Evolutionary conservation across 2,888 invertebrate genomes (phyloP).

Genomic region (Meta bourneti): DNA sequence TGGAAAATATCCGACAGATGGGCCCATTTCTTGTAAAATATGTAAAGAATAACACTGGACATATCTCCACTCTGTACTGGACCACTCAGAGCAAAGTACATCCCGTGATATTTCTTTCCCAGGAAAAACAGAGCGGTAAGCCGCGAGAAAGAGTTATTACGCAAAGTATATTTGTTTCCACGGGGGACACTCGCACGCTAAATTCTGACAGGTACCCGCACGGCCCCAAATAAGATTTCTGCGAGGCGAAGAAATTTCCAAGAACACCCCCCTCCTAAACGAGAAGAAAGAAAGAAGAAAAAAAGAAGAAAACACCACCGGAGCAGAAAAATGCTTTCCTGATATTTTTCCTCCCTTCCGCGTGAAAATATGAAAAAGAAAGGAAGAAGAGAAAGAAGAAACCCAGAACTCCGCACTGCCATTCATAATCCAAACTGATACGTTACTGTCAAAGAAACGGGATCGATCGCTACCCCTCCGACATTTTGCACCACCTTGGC

Average conservation of each 20-base stretch:
- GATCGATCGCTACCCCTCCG: constrained; percentile 2
- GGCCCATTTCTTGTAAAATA: too few species aligned
- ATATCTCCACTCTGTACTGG: too few species aligned
- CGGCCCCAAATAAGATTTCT: not conserved
- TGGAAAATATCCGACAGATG: too few species aligned
- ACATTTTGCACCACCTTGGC: constrained; percentile 15
- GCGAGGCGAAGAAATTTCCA: not conserved
- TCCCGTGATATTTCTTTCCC: too few species aligned
- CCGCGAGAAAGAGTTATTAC: not conserved
- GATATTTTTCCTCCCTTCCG: not conserved
- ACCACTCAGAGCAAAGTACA: too few species aligned
- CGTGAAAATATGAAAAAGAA: constrained; percentile 16
- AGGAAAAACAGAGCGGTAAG: not conserved
- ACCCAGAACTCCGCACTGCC: constrained; percentile 2
- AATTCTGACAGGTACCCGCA: not conserved
- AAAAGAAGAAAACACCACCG: not conserved
- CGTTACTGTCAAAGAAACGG: constrained; percentile 20
- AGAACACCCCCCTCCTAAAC: not conserved
- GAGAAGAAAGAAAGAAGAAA: not conserved
- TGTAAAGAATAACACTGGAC: too few species aligned
- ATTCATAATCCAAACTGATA: constrained; percentile 58
- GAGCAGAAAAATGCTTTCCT: constrained; percentile 15
- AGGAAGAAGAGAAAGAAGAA: not conserved
- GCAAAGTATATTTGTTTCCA: not conserved
- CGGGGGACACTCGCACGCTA: not conserved